Conservation (phyloP, 2,113 vertebrate genomes). For the Cyanoramphus novaezelandiae region DNA sequence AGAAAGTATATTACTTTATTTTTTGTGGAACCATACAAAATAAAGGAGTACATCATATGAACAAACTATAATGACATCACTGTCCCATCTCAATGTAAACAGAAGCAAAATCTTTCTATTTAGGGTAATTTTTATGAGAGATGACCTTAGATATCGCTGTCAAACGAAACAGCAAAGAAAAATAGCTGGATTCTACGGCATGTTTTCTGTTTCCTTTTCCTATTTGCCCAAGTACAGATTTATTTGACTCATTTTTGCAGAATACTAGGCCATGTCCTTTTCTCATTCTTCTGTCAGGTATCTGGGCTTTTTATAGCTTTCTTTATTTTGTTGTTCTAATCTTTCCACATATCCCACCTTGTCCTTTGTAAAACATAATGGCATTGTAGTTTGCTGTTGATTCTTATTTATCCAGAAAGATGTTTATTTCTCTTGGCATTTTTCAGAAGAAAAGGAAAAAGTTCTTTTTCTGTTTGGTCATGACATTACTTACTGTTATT, state of each 20-base stretch:
- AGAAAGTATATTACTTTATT: neutral
- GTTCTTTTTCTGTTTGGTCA: neutral
- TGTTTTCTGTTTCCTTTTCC: constrained; percentile 14
- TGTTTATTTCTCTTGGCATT: constrained; percentile 29
- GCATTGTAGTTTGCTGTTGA: constrained; percentile 18
- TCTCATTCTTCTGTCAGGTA: constrained; percentile 18
- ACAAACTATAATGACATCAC: neutral
- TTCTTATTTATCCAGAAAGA: constrained; percentile 17
- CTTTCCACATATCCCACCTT: neutral
- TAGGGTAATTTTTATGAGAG: neutral
- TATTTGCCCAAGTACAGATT: constrained; percentile 30
- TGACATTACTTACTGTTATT: neutral
- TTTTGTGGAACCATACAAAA: neutral
- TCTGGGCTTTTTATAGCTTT: neutral
- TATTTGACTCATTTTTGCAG: constrained; percentile 50
- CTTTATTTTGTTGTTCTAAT: constrained; percentile 41
- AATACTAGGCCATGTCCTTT: neutral
- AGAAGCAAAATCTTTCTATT: constrained; percentile 2
- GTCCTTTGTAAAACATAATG: constrained; percentile 43
- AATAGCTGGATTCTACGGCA: neutral
- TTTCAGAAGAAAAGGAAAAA: neutral
- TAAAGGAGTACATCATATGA: neutral
- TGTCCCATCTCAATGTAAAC: neutral
- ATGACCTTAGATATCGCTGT: neutral
- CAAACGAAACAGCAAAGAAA: neutral